Evolutionary conservation across 2,113 vertebrate species (phyloP), one percentile per base, ranked within the genome.

Genomic region (Nematolebias whitei): DNA sequence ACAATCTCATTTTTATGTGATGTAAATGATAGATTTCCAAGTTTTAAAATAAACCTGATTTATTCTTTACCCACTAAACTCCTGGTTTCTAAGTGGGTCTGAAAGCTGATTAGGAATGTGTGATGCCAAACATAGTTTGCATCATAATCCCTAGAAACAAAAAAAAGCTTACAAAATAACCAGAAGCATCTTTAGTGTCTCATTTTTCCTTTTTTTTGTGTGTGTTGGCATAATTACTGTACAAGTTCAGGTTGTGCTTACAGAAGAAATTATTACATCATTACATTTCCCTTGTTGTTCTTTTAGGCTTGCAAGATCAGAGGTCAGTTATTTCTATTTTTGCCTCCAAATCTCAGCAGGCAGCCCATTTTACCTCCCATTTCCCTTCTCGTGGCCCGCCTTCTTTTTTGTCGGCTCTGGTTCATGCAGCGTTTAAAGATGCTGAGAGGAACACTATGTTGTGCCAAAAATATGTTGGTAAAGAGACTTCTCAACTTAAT

Each of bases 291-390:
- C 26, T 29, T 29, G 26, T 29, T 29, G n/a, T 29, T 29, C 26
- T 29, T 29, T 29, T 29, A 29, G 26, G 26, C 26, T 29, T 29
- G 26, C 55, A 56, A 10, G 50, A 69, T 71, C 55, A 48, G 51
- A 63, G 71, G 54, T 74, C 53, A 68, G 68, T 53, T 80, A 51
- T 24, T 26, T 77, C 76, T 85, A 83, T 83, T 82, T 81, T 60
- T 68, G 71, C 49, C 68, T 41, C 24, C 43, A 48, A 29, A 45
- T 43, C 43, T 86, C 85, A 73, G 64, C n/a, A 74, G 83, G 50
- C 19, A 22, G 29, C 45, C 40, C 63, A 64, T 66, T 69, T 74
- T 78, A 43, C 54, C 64, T 76, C 66, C 45, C 76, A 63, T 65
- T 83, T 75, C 73, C 76, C 50, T 45, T 64, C 41, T 51, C 63